Conservation (phyloP, 2,888 invertebrate species). For the Platerodrilus igneus region DNA sequence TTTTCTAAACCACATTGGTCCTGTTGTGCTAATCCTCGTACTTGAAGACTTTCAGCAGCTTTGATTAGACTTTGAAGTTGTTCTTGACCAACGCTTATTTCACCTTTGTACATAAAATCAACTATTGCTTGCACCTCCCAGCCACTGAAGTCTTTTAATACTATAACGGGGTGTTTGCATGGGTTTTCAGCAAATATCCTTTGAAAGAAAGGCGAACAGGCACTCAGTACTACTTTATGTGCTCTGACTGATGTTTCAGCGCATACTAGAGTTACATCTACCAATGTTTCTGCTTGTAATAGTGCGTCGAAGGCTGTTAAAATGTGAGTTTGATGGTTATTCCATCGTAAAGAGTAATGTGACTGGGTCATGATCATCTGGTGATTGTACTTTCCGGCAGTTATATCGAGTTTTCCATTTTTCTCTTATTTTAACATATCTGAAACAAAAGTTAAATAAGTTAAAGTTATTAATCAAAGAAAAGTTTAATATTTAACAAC, state of each 20-base stretch:
- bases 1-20: constrained; percentile 47
- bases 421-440: constrained; percentile 42
- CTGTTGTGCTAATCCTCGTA: constrained; percentile 67
- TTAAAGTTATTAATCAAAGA: too few relatives aligned
- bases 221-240: constrained; percentile 87
- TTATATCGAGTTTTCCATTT: constrained; percentile 37
- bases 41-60: constrained; percentile 82
- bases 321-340: constrained; percentile 87
- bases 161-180: constrained; percentile 90
- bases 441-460: constrained; percentile 31
- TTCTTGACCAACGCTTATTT: constrained; percentile 83
- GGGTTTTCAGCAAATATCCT: constrained; percentile 86
- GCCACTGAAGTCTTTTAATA: constrained; percentile 82
- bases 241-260: constrained; percentile 80
- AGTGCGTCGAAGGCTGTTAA: constrained; percentile 85
- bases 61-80: constrained; percentile 78
- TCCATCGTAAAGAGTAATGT: constrained; percentile 90
- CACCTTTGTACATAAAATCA: constrained; percentile 92
- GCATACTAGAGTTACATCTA: constrained; percentile 87
- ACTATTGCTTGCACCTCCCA: constrained; percentile 88
- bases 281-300: constrained; percentile 78
- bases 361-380: constrained; percentile 56
- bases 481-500: too few relatives aligned
- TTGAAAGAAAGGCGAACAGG: constrained; percentile 85
- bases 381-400: constrained; percentile 27